Conservation (phyloP, 2,797 vertebrate species). For the Nothura maculosa region DNA sequence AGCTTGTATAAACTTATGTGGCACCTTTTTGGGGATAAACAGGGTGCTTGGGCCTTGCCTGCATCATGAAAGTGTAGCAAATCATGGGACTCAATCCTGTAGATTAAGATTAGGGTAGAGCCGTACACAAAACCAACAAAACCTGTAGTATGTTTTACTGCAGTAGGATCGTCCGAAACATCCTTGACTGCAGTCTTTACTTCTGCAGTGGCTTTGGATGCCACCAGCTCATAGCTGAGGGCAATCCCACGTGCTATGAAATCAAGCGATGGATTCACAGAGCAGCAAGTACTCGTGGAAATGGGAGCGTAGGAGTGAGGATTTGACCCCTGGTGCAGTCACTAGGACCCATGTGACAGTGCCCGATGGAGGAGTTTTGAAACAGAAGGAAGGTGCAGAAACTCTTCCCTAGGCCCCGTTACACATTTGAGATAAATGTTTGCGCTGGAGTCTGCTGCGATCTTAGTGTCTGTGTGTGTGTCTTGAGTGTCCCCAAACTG, state of each 20-base stretch:
- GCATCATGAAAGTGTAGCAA: background rate
- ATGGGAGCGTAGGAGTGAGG: background rate
- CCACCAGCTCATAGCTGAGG: background rate
- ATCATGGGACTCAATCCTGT: background rate
- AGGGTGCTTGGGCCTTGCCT: background rate
- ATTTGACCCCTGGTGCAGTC: background rate
- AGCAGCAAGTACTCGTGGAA: background rate
- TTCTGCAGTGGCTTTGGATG: background rate
- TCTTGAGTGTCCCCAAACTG: background rate
- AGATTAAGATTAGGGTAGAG: background rate
- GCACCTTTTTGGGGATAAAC: background rate
- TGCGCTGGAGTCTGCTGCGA: background rate
- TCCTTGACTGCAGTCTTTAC: background rate
- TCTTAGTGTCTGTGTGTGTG: background rate
- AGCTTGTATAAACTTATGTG: background rate
- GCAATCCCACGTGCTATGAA: background rate
- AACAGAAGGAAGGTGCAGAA: background rate
- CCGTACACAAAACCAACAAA: background rate
- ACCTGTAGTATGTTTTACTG: background rate
- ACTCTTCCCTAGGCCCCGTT: background rate
- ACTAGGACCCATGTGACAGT: fast-evolving
- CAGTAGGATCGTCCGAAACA: background rate
- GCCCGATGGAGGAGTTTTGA: background rate
- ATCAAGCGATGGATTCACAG: background rate
- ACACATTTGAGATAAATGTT: background rate